A percentile compares a stretch with the other conserved stretches of the same genome.
Conservation (phyloP, 2,113 vertebrate species). For the Meleagris gallopavo region DNA sequence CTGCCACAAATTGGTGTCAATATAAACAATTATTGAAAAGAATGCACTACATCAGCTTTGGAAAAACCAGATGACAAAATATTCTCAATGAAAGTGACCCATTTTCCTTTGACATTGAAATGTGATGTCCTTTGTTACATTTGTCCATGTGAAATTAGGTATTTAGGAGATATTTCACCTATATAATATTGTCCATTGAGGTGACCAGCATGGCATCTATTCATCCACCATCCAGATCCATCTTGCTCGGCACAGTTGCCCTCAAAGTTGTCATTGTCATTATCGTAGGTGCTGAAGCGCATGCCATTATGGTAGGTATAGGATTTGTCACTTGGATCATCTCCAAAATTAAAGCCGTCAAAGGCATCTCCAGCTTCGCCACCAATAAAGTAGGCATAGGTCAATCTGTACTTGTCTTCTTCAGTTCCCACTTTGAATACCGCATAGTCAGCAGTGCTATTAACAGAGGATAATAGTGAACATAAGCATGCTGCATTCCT, state of each 20-base stretch:
- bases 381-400: conserved; percentile 83
- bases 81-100: not conserved
- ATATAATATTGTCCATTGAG: conserved; percentile 93
- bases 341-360: conserved; percentile 88
- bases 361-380: conserved; percentile 94
- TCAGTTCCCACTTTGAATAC: conserved; percentile 87
- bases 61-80: not conserved
- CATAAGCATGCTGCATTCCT: not conserved
- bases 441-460: conserved; percentile 90
- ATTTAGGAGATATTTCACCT: conserved; percentile 64
- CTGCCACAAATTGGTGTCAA: not conserved
- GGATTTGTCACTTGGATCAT: conserved; percentile 89
- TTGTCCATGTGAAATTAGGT: not conserved
- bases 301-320: conserved; percentile 92
- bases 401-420: conserved; percentile 88
- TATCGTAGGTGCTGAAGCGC: conserved; percentile 92
- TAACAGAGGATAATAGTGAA: not conserved
- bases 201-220: conserved; percentile 93
- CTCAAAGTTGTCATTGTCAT: conserved; percentile 88
- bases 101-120: not conserved
- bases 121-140: accelerated
- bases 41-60: not conserved
- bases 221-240: conserved; percentile 99
- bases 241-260: conserved; percentile 93
- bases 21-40: not conserved